Evolutionary conservation across 2,797 vertebrate genomes (phyloP), one percentile per base, ranked within the genome.

Genomic region (Rachycentron canadum): DNA sequence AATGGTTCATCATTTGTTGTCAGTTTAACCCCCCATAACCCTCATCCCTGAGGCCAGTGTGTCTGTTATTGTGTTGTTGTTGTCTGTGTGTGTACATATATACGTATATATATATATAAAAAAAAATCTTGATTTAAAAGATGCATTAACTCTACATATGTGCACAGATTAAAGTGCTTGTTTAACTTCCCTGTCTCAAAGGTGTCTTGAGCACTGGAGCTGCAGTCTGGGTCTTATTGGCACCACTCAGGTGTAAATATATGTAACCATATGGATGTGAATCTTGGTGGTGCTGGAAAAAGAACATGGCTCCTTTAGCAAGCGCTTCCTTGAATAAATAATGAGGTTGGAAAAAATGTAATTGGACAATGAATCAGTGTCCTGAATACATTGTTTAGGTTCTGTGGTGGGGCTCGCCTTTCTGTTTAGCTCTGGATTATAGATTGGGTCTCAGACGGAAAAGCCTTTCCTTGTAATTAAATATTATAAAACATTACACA

Each of bases 381-480:
- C 79, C 65, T 71, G 38, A 28, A 78, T 81, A 71, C 73, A 64
- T 84, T 88, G 85, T 89, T 86, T 86, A 78, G 60, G 67, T 87
- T 90, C 45, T 79, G 83, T 63, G 87, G 84, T 16, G 43, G 71
- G 61, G 53, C 66, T 82, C 43, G 38, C 57, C 40, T 87, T 88
- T 90, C 78, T 88, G 86, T 91, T 89, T 81, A 77, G 78, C 78
- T 90, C 84, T 89, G 86, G 73, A 87, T 82, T 86, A 75, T 80
- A 80, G 85, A 86, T 88, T 28, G 12, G 56, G 66, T 67, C 84
- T 88, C 32, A 9, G 43, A 78, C 32, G 65, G 70, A 78, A 86
- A 82, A 80, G 32, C 36, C 73, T 88, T 74, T 83, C 86, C 86
- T 90, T 90, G 78, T 90, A 90, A 91, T 92, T 89, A 89, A 76